Conservation (phyloP, 2,888 invertebrate species). For the Amphipoea oculea region DNA sequence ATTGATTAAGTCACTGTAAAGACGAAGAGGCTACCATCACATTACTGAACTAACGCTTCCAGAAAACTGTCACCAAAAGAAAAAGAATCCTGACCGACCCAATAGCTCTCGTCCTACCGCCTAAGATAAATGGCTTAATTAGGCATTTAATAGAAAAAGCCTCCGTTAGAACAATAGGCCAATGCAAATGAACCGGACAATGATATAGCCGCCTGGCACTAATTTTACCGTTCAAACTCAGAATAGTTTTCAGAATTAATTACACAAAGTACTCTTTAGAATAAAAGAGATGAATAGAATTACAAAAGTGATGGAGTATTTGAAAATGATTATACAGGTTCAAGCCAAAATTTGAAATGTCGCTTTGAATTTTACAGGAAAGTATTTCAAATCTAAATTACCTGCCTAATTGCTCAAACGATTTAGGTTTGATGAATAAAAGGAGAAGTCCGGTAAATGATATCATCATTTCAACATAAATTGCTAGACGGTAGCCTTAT, state of each 20-base stretch:
- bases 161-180: conserved; percentile 66
- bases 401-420: conserved; percentile 26
- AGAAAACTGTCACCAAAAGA: background rate
- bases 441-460: background rate
- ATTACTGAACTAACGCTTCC: background rate
- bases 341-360: background rate
- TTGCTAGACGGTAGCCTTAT: background rate
- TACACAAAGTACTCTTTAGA: conserved; percentile 48
- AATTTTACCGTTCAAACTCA: conserved; percentile 51
- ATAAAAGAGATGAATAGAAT: conserved; percentile 68
- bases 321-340: conserved; percentile 4
- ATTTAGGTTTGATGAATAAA: conserved; percentile 36
- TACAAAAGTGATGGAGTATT: conserved; percentile 27
- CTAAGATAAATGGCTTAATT: conserved; percentile 72
- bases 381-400: conserved; percentile 29
- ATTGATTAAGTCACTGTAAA: too few species aligned
- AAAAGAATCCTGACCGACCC: too few species aligned
- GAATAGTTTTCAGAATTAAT: conserved; percentile 57
- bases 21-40: background rate
- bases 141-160: conserved; percentile 78
- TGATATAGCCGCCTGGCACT: conserved; percentile 43
- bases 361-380: background rate
- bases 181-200: conserved; percentile 41
- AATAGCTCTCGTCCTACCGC: background rate
- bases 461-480: background rate